Evolutionary conservation across 2,797 vertebrate species (phyloP).

Genomic region (Crenuchus spilurus): DNA sequence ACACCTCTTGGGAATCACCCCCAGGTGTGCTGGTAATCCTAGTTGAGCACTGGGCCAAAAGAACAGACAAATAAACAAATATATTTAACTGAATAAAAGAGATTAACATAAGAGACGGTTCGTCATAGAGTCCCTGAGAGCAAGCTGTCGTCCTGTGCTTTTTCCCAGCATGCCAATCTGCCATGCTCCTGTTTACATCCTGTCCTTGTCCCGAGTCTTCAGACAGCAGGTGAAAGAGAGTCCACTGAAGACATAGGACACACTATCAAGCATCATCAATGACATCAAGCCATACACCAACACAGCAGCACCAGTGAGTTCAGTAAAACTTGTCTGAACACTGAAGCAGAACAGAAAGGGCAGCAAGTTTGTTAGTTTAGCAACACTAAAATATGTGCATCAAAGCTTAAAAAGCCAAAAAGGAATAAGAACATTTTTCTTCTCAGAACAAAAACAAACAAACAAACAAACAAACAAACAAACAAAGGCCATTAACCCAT

Average conservation of each 20-base stretch:
- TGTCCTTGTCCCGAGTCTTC: constrained; percentile 64
- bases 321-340: too few relatives aligned
- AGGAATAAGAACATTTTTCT: too few relatives aligned
- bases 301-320: background rate
- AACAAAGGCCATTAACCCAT: too few relatives aligned
- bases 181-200: constrained; percentile 71
- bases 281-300: background rate
- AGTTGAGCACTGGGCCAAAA: background rate
- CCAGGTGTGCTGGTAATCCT: background rate
- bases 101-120: constrained; percentile 48
- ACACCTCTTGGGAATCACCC: background rate
- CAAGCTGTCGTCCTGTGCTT: constrained; percentile 59
- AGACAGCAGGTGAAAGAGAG: background rate
- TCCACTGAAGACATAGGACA: background rate
- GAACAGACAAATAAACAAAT: background rate
- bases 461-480: too few relatives aligned
- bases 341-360: too few relatives aligned
- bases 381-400: too few relatives aligned
- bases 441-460: too few relatives aligned
- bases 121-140: constrained; percentile 48
- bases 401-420: too few relatives aligned
- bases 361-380: too few relatives aligned
- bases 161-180: constrained; percentile 77
- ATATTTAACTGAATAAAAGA: constrained; percentile 42
- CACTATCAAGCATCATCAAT: background rate